Conservation (phyloP, 2,113 vertebrate genomes). For the Australoheros scitulus region DNA sequence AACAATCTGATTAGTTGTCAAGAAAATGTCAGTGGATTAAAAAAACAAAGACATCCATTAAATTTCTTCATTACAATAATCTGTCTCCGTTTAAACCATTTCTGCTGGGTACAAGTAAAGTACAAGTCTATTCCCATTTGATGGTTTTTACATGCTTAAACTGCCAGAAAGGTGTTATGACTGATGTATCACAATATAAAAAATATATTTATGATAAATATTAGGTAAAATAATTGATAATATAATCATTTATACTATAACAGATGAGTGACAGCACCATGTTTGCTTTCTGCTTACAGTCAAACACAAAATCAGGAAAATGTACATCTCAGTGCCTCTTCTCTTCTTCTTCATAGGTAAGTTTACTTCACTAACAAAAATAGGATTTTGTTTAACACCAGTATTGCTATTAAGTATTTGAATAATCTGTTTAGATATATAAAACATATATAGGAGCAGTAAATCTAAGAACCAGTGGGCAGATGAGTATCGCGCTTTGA, state of each 20-base stretch:
- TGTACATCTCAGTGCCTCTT: slow-evolving; percentile 24
- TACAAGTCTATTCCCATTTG: background rate
- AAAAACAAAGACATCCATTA: background rate
- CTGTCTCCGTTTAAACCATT: background rate
- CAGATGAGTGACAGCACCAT: background rate
- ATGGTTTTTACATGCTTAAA: background rate
- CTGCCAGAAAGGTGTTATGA: background rate
- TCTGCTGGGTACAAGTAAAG: too few species aligned
- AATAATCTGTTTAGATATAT: background rate
- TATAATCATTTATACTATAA: background rate
- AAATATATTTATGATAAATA: background rate
- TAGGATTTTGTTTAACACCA: background rate
- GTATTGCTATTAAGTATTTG: too few species aligned
- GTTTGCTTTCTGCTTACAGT: background rate
- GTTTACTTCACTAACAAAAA: background rate
- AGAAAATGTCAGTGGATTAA: background rate
- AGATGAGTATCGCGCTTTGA: background rate
- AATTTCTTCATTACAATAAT: background rate
- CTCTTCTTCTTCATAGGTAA: slow-evolving; percentile 51
- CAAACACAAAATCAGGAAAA: slow-evolving; percentile 20
- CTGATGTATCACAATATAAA: background rate
- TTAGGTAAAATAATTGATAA: background rate
- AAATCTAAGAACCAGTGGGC: background rate
- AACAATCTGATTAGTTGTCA: background rate
- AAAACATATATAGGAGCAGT: background rate